Evolutionary conservation across 1,140 invertebrate species (phyloP), one percentile per base, ranked within the genome.

Genomic region (Catajapyx aquilonaris): DNA sequence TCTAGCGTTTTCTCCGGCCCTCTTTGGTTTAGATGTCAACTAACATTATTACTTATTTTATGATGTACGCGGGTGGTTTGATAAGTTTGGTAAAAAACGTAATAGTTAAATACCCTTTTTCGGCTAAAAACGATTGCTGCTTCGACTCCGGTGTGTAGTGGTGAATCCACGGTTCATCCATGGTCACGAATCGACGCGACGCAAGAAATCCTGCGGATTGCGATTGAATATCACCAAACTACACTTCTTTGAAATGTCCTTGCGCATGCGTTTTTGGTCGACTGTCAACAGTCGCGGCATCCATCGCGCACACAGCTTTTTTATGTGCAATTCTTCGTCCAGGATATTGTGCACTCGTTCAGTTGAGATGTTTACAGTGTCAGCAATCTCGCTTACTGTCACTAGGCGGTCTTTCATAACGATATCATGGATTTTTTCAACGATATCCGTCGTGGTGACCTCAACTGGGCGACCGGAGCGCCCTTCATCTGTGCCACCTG

Each of bases 111-210:
- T n/a, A n/a, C n/a, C n/a, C n/a, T n/a, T n/a, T n/a, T n/a, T n/a
- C n/a, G n/a, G n/a, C n/a, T n/a, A n/a, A n/a, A n/a, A n/a, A n/a
- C n/a, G 47, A 53, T 36, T 52, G 41, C 44, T 44, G 30, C 40
- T 60, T 58, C 5, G 36, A 43, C 40, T 57, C 48, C 20, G 49
- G 54, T 23, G 50, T 55, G 43, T 52, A 57, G 35, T 52, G 42
- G 38, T 57, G 50, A 10, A 56, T 44, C 56, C 47, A 57, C 25
- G 53, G 59, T 51, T 57, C 50, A 44, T 57, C 51, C 1, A 50
- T 38, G 42, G 53, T 57, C 9, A 57, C 42, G 34, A 50, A 50
- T 41, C 44, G 45, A 34, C 34, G 38, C 41, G n/a, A n/a, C n/a
- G n/a, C n/a, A 48, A 47, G 48, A 55, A 52, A 40, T 46, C 31